phyloP scores from a whole-genome alignment of 2,113 vertebrate species.

The Paracanthobrama guichenoti region DNA sequence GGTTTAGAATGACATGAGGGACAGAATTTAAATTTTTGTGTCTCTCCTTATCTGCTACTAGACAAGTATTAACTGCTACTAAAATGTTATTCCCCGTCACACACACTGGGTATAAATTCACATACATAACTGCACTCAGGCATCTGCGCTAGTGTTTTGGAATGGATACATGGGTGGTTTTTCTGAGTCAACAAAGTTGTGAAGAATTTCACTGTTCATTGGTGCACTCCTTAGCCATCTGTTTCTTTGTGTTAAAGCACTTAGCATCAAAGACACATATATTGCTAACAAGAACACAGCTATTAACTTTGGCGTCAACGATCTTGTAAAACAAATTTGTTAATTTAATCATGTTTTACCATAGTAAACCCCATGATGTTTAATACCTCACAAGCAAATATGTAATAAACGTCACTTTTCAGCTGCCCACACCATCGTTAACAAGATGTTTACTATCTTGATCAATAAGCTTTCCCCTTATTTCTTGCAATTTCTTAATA shows the following conservation, averaged over 20 bases:
- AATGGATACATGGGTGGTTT: conserved; percentile 9
- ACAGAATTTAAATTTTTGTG: background rate
- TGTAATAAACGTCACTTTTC: background rate
- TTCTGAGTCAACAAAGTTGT: conserved; percentile 30
- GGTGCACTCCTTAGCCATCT: conserved; percentile 34
- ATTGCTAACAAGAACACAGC: conserved; percentile 20
- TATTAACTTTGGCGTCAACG: background rate
- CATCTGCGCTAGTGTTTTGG: background rate
- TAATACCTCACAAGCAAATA: background rate
- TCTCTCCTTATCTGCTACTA: background rate
- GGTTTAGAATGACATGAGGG: background rate
- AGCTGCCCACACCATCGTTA: too few species aligned
- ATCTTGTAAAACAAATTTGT: conserved; percentile 5
- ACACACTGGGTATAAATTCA: background rate
- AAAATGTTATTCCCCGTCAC: background rate
- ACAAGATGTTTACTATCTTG: too few species aligned
- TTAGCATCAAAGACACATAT: conserved; percentile 18
- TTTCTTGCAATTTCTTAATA: background rate
- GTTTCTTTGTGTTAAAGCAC: conserved; percentile 14
- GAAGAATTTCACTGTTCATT: conserved; percentile 31
- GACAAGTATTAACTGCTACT: background rate
- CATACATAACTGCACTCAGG: background rate
- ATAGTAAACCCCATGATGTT: conserved; percentile 11
- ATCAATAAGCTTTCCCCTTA: background rate
- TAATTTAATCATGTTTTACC: conserved; percentile 16